A percentile compares a stretch with the other conserved stretches of the same genome.
These are phyloP conservation scores for Epistrophe grossulariae DNA, from an alignment of 2,888 invertebrate genomes.

Conservation along the genomic window DNA sequence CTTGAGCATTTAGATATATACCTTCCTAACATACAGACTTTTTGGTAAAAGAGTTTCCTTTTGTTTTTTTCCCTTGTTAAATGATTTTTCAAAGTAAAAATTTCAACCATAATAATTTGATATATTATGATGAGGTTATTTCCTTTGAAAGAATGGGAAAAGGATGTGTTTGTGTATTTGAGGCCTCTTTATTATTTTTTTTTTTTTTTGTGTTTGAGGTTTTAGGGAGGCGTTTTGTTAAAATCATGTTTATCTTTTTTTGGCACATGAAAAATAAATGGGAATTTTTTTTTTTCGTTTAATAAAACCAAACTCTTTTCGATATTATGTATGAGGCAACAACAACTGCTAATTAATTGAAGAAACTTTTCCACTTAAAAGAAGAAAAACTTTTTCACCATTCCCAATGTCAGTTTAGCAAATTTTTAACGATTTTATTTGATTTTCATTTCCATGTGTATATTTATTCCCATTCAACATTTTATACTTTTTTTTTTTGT, in stretches of 20 bases:
- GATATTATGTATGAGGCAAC: not conserved
- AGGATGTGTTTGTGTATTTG: not conserved
- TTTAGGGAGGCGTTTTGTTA: not conserved
- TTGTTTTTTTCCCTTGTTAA: not conserved
- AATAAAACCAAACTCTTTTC: not conserved
- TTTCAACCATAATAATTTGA: conserved; percentile 25
- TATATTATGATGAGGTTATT: conserved; percentile 24
- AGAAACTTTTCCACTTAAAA: conserved; percentile 9
- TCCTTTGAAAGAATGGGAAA: not conserved
- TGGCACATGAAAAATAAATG: not conserved
- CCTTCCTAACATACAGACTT: not conserved
- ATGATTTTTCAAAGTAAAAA: conserved; percentile 21
- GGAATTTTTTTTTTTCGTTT: not conserved
- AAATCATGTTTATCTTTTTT: not conserved
- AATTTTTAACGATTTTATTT: conserved; percentile 1
- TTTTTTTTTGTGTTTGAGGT: not conserved
- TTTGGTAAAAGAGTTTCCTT: not conserved
- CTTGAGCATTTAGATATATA: not conserved
- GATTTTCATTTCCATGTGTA: conserved; percentile 10
- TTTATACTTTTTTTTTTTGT: not conserved
- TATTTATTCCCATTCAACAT: too few species aligned
- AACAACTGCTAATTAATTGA: conserved; percentile 5
- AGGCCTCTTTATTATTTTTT: not conserved
- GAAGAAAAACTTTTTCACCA: not conserved
- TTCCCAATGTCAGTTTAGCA: not conserved